phyloP scores from a whole-genome alignment of 2,888 invertebrate genomes.

The Seira musarum region DNA sequence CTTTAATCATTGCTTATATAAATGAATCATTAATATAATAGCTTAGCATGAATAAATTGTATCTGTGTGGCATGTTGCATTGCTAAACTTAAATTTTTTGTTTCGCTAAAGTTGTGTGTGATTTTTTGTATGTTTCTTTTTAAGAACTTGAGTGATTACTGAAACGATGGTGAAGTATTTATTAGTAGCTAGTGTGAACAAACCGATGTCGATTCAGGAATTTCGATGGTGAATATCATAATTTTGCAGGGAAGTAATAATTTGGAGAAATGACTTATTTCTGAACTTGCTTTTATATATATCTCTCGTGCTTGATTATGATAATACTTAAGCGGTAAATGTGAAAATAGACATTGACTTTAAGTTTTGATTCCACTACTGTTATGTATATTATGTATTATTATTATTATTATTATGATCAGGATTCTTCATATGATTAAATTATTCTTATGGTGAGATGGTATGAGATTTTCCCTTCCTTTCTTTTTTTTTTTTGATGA shows the following conservation, averaged over 20 bases:
- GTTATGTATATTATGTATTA: conserved; percentile 6
- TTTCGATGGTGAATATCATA: conserved; percentile 22
- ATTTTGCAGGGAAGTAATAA: conserved; percentile 39
- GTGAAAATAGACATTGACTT: background rate
- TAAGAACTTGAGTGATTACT: too few relatives aligned
- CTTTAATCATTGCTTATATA: background rate
- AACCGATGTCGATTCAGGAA: too few relatives aligned
- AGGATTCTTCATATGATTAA: too few relatives aligned
- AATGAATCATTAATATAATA: background rate
- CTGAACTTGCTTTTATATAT: conserved; percentile 45
- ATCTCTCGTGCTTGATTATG: conserved; percentile 23
- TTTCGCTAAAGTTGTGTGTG: background rate
- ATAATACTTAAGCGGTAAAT: background rate
- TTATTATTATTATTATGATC: conserved; percentile 16
- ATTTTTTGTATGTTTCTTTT: background rate
- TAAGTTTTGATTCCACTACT: conserved; percentile 29
- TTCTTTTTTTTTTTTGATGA: too few relatives aligned
- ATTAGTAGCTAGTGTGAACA: too few relatives aligned
- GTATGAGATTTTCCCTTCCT: conserved; percentile 32
- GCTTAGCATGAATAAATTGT: background rate
- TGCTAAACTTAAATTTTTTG: background rate
- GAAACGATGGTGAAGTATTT: too few relatives aligned
- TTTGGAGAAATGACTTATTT: conserved; percentile 48
- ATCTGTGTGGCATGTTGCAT: background rate
- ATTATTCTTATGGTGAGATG: conserved; percentile 23